Evolutionary conservation across 2,797 vertebrate species (phyloP).

Genomic region (Cryptoprocta ferox): DNA sequence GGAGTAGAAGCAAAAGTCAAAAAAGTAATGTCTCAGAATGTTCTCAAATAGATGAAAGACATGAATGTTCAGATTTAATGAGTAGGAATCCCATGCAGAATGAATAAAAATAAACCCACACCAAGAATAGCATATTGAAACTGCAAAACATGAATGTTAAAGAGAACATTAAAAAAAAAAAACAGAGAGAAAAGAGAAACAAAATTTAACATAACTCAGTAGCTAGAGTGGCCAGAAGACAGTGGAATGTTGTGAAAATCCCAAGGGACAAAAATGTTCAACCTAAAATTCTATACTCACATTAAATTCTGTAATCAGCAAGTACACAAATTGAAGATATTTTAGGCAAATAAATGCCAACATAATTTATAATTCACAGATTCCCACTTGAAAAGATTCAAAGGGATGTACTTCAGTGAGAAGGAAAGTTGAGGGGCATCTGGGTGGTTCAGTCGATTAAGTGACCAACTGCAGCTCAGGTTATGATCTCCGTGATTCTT

Average conservation of each 20-base stretch:
- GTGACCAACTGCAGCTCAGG: too few species aligned
- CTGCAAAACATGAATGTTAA: neutral
- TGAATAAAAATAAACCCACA: neutral
- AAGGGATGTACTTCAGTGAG: neutral
- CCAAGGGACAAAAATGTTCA: neutral
- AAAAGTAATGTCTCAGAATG: neutral
- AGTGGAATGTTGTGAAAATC: neutral
- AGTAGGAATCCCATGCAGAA: neutral
- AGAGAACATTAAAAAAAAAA: neutral
- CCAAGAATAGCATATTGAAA: neutral
- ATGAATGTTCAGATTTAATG: neutral
- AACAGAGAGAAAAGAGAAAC: neutral
- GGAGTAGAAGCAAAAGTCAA: neutral
- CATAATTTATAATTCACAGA: neutral
- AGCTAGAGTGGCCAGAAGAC: neutral
- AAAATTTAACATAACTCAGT: neutral
- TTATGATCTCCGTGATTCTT: too few species aligned
- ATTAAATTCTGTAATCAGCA: neutral
- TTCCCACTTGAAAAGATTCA: neutral
- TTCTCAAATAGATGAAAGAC: neutral
- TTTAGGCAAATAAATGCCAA: neutral
- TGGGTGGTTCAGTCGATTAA: too few species aligned
- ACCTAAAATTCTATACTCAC: neutral
- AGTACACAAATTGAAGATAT: neutral
- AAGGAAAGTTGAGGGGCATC: neutral